Conservation (phyloP, 2,113 vertebrate genomes). For the Hydrochoerus hydrochaeris region DNA sequence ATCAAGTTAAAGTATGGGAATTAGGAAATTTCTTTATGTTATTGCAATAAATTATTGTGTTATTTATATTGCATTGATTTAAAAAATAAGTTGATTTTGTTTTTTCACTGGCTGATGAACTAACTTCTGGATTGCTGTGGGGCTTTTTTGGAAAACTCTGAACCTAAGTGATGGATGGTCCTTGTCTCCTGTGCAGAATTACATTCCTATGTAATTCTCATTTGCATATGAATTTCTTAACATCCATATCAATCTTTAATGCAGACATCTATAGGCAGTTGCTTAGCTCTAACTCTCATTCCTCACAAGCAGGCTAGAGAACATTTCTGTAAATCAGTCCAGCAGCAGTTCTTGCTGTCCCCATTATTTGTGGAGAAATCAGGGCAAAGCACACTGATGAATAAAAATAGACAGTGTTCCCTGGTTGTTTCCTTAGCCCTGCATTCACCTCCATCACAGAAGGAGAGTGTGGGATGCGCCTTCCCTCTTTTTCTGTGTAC, state of each 20-base stretch:
- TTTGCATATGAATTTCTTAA: slow-evolving; percentile 45
- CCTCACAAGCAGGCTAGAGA: slow-evolving; percentile 73
- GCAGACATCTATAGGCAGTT: slow-evolving; percentile 42
- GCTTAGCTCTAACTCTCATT: slow-evolving; percentile 73
- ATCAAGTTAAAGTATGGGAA: slow-evolving; percentile 6
- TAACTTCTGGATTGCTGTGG: not conserved
- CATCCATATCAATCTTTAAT: not conserved
- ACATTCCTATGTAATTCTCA: not conserved
- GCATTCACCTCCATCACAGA: slow-evolving; percentile 60
- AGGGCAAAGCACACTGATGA: slow-evolving; percentile 84
- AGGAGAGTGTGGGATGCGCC: not conserved
- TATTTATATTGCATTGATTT: not conserved
- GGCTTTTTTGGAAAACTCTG: not conserved
- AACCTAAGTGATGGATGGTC: not conserved
- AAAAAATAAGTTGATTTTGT: slow-evolving; percentile 11
- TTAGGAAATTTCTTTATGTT: slow-evolving; percentile 19
- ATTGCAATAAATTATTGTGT: not conserved
- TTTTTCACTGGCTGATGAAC: not conserved
- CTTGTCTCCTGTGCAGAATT: not conserved
- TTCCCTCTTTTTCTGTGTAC: slow-evolving; percentile 37
- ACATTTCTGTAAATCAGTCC: slow-evolving; percentile 83
- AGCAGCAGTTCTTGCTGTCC: slow-evolving; percentile 83
- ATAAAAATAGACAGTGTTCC: slow-evolving; percentile 88
- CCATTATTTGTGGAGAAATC: slow-evolving; percentile 87
- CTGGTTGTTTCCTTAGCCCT: slow-evolving; percentile 71